Evolutionary conservation across 1,140 invertebrate species (phyloP), one percentile per base, ranked within the genome.

Genomic region (Scaptomyza graminum): DNA sequence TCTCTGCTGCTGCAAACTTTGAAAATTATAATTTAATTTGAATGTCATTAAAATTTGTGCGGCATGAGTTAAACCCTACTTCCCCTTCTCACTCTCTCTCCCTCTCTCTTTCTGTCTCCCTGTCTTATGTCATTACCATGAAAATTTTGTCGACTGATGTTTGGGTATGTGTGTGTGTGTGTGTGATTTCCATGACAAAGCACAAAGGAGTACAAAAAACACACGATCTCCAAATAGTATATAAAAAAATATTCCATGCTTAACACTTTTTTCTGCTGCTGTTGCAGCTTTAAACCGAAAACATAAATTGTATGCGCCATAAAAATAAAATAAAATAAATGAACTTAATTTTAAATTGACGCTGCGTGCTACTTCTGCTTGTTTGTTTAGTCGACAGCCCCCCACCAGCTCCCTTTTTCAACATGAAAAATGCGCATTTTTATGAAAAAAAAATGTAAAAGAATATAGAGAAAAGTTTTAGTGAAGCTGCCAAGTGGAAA

Each of bases 21-120:
- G 85, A 75, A 85, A 85, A 85, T 85, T 87, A 87, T 85, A 85
- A 85, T 85, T 85, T 88, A 78, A 85, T 85, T 85, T 85, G 83
- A 85, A 85, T 85, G 82, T 82, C 82, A 85, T 85, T 85, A 85
- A 85, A 85, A 88, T 85, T 85, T 85, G 76, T 80, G 66, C 52
- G 78, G 74, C 73, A 44, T 51, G 37, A 51, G 49, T 60, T 41
- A n/a, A 47, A 8, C 39, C 31, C 12, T 51, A 34, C 18, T 64
- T 34, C 5, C 43, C 28, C 13, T 13, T 12, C 50, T 13, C 25
- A 16, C 28, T 4, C n/a, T 18, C 13, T 22, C 5, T 41, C 22
- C 41, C 12, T 52, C 66, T 75, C 50, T 49, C 57, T 59, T 43
- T 37, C 37, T 41, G 37, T 41, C 12, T n/a, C 37, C n/a, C n/a